Conservation (phyloP, 1,140 invertebrate species). For the Neuroterus valhalla region DNA sequence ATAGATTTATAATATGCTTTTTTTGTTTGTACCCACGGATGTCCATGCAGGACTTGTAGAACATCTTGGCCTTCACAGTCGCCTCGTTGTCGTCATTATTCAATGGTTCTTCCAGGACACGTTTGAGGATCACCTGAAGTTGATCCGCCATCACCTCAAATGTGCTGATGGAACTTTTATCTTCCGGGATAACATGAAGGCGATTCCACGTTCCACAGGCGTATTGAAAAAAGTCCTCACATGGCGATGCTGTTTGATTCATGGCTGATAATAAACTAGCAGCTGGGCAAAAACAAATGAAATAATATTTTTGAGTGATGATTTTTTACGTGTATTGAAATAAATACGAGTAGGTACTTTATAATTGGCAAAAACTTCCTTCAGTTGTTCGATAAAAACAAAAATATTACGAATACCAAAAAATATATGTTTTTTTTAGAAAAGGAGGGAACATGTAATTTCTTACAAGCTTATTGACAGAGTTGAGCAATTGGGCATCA, state of each 20-base stretch:
- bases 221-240: slow-evolving; percentile 92
- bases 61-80: slow-evolving; percentile 87
- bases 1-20: no score
- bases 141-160: slow-evolving; percentile 93
- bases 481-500: no score
- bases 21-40: slow-evolving; percentile 82
- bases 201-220: slow-evolving; percentile 94
- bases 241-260: slow-evolving; percentile 87
- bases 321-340: no score
- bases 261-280: slow-evolving; percentile 89
- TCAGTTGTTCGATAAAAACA: no score
- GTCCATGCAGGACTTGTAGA: slow-evolving; percentile 92
- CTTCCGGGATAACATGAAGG: slow-evolving; percentile 91
- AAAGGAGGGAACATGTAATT: no score
- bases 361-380: no score
- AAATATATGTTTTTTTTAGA: no score
- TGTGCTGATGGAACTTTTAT: slow-evolving; percentile 89
- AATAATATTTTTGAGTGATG: not conserved
- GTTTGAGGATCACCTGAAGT: slow-evolving; percentile 89
- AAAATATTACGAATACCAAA: no score
- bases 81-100: slow-evolving; percentile 81
- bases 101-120: slow-evolving; percentile 83
- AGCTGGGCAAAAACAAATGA: slow-evolving; percentile 76
- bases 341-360: no score
- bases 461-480: no score